Conservation (phyloP, 2,888 invertebrate species). For the Phragmatobia fuliginosa region DNA sequence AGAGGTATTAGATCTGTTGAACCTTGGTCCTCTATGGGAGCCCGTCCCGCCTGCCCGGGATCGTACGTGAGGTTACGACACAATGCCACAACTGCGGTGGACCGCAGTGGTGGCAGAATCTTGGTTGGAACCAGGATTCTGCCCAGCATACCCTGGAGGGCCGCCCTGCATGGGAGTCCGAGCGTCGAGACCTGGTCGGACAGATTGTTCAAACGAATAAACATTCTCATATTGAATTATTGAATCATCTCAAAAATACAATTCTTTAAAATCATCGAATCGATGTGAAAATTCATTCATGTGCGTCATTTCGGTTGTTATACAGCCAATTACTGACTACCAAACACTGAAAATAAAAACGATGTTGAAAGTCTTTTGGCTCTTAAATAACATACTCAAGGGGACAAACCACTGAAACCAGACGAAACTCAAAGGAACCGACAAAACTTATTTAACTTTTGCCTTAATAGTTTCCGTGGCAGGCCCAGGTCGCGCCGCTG, state of each 20-base stretch:
- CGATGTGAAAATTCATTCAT: neutral
- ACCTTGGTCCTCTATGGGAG: too few relatives aligned
- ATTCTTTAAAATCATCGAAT: neutral
- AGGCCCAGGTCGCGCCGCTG: constrained; percentile 50
- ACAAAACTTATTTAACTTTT: constrained; percentile 79
- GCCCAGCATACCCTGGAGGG: too few relatives aligned
- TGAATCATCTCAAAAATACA: neutral
- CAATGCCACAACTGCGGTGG: too few relatives aligned
- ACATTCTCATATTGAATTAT: neutral
- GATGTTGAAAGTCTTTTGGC: neutral
- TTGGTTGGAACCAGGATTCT: too few relatives aligned
- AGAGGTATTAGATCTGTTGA: too few relatives aligned
- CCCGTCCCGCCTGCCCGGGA: too few relatives aligned
- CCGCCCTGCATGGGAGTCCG: too few relatives aligned
- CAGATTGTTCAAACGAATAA: too few relatives aligned
- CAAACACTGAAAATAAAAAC: neutral
- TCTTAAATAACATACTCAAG: constrained; percentile 41
- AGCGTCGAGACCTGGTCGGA: too few relatives aligned
- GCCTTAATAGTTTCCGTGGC: constrained; percentile 73
- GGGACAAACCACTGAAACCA: constrained; percentile 48
- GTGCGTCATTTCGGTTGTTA: neutral
- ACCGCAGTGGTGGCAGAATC: too few relatives aligned
- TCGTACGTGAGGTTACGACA: too few relatives aligned
- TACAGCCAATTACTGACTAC: too few relatives aligned
- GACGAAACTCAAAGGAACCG: constrained; percentile 60